phyloP scores from a whole-genome alignment of 2,113 vertebrate species.

The Thalassarche chlororhynchos region DNA sequence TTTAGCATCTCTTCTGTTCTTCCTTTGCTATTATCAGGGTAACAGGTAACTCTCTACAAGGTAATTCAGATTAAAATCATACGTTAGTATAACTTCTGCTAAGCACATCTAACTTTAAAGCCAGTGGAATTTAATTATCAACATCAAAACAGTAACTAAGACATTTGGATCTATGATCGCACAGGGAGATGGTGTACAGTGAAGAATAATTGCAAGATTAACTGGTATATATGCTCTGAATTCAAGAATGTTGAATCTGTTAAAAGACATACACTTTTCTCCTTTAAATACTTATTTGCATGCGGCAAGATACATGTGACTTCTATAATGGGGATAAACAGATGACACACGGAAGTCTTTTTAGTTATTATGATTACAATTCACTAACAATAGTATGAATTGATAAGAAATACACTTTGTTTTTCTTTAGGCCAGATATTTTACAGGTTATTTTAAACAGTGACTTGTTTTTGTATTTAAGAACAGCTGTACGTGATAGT shows the following conservation, averaged over 20 bases:
- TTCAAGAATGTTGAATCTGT: background rate
- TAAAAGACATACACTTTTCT: background rate
- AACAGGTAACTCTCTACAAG: background rate
- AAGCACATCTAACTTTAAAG: background rate
- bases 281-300: background rate
- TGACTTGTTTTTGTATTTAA: background rate
- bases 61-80: background rate
- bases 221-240: background rate
- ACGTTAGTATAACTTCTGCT: background rate
- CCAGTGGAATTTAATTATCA: background rate
- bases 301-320: background rate
- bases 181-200: background rate
- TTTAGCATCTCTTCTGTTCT: background rate
- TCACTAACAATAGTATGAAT: background rate
- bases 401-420: background rate
- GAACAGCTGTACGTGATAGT: background rate
- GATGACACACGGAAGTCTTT: background rate
- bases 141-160: background rate
- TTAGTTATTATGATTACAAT: background rate
- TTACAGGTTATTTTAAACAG: background rate
- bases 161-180: background rate
- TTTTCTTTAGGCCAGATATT: background rate
- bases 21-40: background rate
- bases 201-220: background rate
- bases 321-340: background rate